Evolutionary conservation across 2,113 vertebrate genomes (phyloP).

Genomic region (Nesoenas mayeri): DNA sequence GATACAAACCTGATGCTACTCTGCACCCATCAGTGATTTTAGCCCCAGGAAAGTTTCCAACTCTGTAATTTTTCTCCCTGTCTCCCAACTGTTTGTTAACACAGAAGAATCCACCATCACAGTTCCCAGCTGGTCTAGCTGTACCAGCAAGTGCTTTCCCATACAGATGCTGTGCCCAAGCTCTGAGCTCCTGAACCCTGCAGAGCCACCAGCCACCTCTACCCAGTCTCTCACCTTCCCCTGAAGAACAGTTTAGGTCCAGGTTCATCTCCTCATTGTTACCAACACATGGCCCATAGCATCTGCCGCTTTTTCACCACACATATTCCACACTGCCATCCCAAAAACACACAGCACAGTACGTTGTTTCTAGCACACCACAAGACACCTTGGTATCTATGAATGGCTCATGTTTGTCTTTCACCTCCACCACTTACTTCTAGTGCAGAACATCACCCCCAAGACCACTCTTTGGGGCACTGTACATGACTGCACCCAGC

Average conservation of each 20-base stretch:
- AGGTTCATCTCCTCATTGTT: neutral
- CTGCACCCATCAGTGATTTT: neutral
- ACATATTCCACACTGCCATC: fast-evolving
- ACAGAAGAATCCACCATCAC: neutral
- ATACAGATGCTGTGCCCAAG: neutral
- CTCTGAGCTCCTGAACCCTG: neutral
- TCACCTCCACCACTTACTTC: neutral
- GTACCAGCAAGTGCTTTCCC: neutral
- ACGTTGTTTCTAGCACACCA: fast-evolving
- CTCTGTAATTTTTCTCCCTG: fast-evolving
- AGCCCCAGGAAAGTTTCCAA: neutral
- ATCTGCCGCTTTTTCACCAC: neutral
- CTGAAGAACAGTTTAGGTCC: neutral
- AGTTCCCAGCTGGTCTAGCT: neutral
- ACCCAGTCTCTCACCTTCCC: neutral
- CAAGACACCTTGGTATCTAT: too few species aligned
- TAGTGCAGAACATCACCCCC: neutral
- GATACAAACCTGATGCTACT: neutral
- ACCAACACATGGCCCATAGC: fast-evolving
- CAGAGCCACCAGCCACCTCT: neutral
- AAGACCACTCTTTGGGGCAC: neutral
- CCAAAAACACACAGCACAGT: neutral
- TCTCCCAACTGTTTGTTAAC: neutral
- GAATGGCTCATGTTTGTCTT: neutral
- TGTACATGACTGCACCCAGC: fast-evolving